Evolutionary conservation across 2,888 invertebrate species (phyloP), one percentile per base, ranked within the genome.

Genomic region (Gymnocheta viridis): DNA sequence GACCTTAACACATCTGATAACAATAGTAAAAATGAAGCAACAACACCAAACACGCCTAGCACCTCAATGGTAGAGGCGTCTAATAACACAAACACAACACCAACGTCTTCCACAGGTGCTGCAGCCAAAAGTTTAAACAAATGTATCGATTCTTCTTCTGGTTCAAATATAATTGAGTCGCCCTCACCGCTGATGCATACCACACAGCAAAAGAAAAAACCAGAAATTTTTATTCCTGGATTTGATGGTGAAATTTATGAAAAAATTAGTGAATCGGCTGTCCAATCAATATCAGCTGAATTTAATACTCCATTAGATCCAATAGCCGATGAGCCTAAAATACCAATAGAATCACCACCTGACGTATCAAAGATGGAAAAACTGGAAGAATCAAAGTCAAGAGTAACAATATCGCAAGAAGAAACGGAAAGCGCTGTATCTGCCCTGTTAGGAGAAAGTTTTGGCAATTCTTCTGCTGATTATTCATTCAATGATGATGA

Each of bases 371-470:
- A 94, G 87, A 24, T 88, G 60, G 94, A 94, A 67, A 94, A 94
- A 88, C 86, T 91, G 0, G 96, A 96, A 84, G 96, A 96, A 88
- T 88, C 86, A 58, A 96, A 96, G 89, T 96, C 96, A 0, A 93
- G 96, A 62, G 96, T 96, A 10, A 90, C 90, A 22, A 97, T 97
- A 88, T 97, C 97, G 0, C 97, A 97, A 91, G 97, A 97, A 92
- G 97, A 98, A 92, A 98, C 97, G 0, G 97, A 96, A 91, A 97
- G 97, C 91, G 98, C 98, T 0, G 97, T 98, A 0, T 97, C 97
- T 9, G 97, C 97, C 0, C 92, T 98, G 32, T 92, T 98, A 73
- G 97, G 96, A 29, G 97, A 97, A 91, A 96, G 97, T 86, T 97
- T 97, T 89, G 96, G 96, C 1, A 95, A 94, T 9, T 92, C 93